Base-by-base conservation (phyloP, 2,113 vertebrate genomes). In the Oncorhynchus nerka region DNA sequence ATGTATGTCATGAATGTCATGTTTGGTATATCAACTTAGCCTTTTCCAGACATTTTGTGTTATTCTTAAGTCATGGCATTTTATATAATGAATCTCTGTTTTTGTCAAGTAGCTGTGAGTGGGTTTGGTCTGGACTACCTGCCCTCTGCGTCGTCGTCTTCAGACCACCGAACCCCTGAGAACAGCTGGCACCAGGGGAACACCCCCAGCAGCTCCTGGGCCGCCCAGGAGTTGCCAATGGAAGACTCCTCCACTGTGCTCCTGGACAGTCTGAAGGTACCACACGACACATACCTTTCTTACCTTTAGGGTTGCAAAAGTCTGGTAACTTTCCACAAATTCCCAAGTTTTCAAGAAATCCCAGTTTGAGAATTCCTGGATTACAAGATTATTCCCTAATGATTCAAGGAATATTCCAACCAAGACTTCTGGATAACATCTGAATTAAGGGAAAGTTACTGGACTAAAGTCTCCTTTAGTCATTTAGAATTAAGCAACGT, bases 261-360 rank as follows among this genome's bases (percentile, higher is more conserved):
- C 85, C 96, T 98, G 69, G 98, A 99, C 90, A 98, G 97, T 87
- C 93, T 99, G 76, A 99, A 99, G 97, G 98, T 99, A 83, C 0
- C 75, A 5, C 1, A 1, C 34, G 34, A 16, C 34, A 26, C 30
- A 12, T n/a, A 20, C 75, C 13, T 57, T 22, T 74, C 51, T 26
- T 5, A 59, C 3, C 13, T 55, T 19, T 4, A 16, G 51, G 51
- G 15, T 55, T 55, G 16, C 51, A 55, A 55, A 13, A 19, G 39
- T 45, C 51, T 55, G 51, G 12, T 55, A 19, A 19, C 51, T 4
- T 51, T 9, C 39, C 39, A 15, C 12, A 55, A 13, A 19, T 55
- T 19, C 3, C 15, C 15, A 51, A 4, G 15, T 55, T 55, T 55
- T 55, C 51, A 55, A 16, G 51, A 55, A 55, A 55, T 55, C 51